phyloP scores from a whole-genome alignment of 1,140 invertebrate species.

The Pomacea maculata region DNA sequence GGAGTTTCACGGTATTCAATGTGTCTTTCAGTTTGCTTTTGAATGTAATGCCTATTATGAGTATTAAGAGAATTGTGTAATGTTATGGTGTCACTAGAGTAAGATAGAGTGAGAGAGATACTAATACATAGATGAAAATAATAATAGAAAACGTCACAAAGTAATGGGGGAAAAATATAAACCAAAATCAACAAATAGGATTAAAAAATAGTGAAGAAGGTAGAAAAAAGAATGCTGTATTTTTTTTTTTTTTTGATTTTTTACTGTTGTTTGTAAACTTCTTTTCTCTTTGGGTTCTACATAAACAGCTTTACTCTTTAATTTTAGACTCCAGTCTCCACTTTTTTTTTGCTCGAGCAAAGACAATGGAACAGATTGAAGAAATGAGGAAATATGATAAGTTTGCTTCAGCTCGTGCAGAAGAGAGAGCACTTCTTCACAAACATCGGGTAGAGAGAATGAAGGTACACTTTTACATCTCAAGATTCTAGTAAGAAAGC shows the following conservation, averaged over 20 bases:
- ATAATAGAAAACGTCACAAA: neutral
- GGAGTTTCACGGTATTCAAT: too few species aligned
- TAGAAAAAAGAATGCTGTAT: neutral
- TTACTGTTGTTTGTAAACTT: neutral
- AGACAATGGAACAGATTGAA: constrained; percentile 46
- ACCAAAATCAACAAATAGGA: neutral
- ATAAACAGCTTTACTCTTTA: too few species aligned
- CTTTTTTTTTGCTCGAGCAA: constrained; percentile 40
- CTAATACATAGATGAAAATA: too few species aligned
- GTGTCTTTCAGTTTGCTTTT: too few species aligned
- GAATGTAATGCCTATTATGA: too few species aligned
- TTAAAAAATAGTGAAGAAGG: neutral
- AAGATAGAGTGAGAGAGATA: too few species aligned
- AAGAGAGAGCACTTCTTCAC: constrained; percentile 39
- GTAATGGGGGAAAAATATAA: neutral
- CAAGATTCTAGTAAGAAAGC: too few species aligned
- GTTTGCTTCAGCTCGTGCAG: constrained; percentile 41
- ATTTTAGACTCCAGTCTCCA: constrained; percentile 17
- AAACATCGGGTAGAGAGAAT: constrained; percentile 44
- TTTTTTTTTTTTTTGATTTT: neutral
- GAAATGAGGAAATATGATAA: constrained; percentile 37
- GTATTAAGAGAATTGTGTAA: too few species aligned
- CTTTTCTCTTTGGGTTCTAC: too few species aligned
- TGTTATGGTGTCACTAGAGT: too few species aligned
- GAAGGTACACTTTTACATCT: constrained; percentile 25